These are phyloP conservation scores for Sebastiscus tertius DNA, from an alignment of 2,797 vertebrate genomes.

Conservation along the genomic window DNA sequence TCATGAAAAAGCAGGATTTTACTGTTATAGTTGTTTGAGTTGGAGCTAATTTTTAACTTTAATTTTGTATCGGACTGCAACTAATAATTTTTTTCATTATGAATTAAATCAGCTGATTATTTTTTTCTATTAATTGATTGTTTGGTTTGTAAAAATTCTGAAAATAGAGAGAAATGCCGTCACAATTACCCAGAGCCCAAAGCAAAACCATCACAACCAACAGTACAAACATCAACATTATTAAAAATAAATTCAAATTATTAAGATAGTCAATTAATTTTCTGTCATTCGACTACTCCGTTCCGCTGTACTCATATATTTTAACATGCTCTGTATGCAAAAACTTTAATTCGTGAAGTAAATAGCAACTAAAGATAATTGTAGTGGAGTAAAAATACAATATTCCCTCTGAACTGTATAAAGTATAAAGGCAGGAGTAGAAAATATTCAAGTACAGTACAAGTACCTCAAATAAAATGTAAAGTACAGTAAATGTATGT, in stretches of 20 bases:
- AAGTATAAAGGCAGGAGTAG: background rate
- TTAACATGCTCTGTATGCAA: background rate
- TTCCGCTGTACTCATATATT: background rate
- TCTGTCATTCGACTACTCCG: background rate
- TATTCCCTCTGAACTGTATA: background rate
- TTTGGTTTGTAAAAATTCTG: background rate
- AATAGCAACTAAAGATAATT: too few relatives aligned
- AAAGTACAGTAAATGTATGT: background rate
- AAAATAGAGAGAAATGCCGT: background rate
- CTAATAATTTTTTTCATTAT: background rate
- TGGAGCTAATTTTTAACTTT: too few relatives aligned
- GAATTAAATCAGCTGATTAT: background rate
- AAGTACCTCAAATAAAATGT: background rate
- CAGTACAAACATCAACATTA: background rate
- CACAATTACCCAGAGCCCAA: background rate
- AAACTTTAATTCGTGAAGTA: background rate
- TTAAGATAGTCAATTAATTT: background rate
- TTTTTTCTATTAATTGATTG: background rate
- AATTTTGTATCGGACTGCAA: background rate
- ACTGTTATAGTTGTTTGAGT: too few relatives aligned
- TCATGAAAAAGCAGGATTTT: too few relatives aligned
- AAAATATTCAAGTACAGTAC: background rate
- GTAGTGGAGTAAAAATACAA: too few relatives aligned
- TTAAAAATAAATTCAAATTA: background rate
- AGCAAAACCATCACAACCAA: background rate